Percentiles rank a stretch among this genome's conserved stretches.
These are phyloP conservation scores for Saccostrea glomerata DNA, from an alignment of 1,140 invertebrate genomes.

Conservation along the genomic window DNA sequence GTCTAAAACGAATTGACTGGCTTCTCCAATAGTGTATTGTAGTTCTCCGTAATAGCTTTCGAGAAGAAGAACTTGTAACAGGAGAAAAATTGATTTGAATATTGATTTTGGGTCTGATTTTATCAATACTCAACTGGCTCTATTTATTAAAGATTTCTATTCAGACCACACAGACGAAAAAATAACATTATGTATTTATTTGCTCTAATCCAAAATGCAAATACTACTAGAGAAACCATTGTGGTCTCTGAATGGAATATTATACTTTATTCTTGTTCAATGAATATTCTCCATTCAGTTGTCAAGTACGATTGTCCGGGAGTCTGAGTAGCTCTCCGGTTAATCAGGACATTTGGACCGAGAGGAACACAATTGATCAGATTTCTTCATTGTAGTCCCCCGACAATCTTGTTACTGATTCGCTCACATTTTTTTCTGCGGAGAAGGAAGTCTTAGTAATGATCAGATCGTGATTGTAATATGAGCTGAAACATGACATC, in stretches of 20 bases:
- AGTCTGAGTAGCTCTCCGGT: not conserved
- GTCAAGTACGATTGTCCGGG: slow-evolving; percentile 21
- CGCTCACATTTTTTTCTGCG: no score
- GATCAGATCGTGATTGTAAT: not conserved
- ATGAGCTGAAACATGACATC: no score
- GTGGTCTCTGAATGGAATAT: slow-evolving; percentile 10
- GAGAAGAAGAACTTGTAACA: not conserved
- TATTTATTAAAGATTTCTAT: not conserved
- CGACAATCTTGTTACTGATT: not conserved
- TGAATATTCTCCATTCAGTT: slow-evolving; percentile 29
- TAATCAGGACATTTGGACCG: not conserved
- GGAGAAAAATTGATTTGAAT: not conserved
- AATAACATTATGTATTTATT: slow-evolving; percentile 27
- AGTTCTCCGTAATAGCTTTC: not conserved
- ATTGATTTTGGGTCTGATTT: slow-evolving; percentile 32
- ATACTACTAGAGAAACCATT: not conserved
- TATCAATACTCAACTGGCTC: not conserved
- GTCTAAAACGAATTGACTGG: not conserved
- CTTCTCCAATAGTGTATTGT: not conserved
- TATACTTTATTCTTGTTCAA: slow-evolving; percentile 35
- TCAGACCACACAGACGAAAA: slow-evolving; percentile 1
- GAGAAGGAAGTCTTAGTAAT: not conserved
- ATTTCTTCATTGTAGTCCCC: not conserved
- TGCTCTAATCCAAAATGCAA: slow-evolving; percentile 31
- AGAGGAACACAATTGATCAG: slow-evolving; percentile 26